Evolutionary conservation across 2,888 invertebrate species (phyloP).

Genomic region (Eudemis profundana): DNA sequence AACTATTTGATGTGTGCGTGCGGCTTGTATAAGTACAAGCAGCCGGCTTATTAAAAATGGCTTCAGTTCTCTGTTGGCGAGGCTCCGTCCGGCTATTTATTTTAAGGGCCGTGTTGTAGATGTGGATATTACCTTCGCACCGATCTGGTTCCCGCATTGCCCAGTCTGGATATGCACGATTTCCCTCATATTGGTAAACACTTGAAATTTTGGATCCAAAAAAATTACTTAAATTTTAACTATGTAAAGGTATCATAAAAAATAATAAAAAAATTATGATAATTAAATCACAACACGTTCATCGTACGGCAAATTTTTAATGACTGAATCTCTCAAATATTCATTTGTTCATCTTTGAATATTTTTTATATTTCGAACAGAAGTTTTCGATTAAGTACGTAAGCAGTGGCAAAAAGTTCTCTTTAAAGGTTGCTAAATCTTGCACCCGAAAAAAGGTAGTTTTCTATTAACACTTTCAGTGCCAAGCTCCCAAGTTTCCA

Average conservation of each 20-base stretch:
- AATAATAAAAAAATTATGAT: background rate
- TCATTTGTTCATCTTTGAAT: background rate
- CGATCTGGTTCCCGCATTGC: conserved; percentile 81
- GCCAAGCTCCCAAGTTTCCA: too few relatives aligned
- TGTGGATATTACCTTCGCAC: conserved; percentile 52
- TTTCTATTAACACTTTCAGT: too few relatives aligned
- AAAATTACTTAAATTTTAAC: conserved; percentile 20
- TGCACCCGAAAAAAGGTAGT: too few relatives aligned
- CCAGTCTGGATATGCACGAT: conserved; percentile 88
- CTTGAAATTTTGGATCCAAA: conserved; percentile 19
- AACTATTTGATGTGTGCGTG: too few relatives aligned
- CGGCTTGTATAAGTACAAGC: too few relatives aligned
- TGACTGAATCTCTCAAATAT: conserved; percentile 5
- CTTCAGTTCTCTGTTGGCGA: too few relatives aligned
- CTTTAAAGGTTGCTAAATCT: too few relatives aligned
- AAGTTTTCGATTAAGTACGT: too few relatives aligned
- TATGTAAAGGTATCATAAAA: background rate
- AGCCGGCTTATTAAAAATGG: too few relatives aligned
- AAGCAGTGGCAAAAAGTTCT: too few relatives aligned
- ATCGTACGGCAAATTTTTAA: conserved; percentile 26
- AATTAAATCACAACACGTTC: background rate
- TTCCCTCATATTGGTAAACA: conserved; percentile 83
- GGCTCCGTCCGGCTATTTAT: too few relatives aligned
- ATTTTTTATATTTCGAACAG: conserved; percentile 21
- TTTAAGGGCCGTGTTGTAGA: too few relatives aligned